Base-by-base conservation (phyloP, 2,888 invertebrate genomes). In the Lutraria lutraria region DNA sequence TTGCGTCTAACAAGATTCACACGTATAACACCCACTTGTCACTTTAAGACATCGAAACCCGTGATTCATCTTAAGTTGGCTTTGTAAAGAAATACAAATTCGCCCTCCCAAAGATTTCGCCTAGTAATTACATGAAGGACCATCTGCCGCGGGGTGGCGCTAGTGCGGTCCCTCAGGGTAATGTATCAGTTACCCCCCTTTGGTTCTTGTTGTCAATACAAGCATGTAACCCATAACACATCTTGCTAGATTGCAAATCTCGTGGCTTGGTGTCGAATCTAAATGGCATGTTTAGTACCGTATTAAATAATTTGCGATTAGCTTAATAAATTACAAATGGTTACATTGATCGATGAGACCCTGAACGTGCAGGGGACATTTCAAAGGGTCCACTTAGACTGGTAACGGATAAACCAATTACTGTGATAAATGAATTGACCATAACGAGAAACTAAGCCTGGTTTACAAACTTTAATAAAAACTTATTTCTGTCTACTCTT, bases 1-100 rank as follows among this genome's bases (percentile, higher is more conserved):
- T 79, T 25, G 63, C 54, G 76, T 90, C 91, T 92, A 92, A 92
- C 92, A 91, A 91, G 92, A 92, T 89, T 90, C 92, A 89, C 88
- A 89, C 86, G 87, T 83, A 29, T 83, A 52, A 87, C 91, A 83
- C 89, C 91, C 92, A 56, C 90, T 88, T 90, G 92, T 92, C 92
- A 92, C 72, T 85, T 87, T 52, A 76, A 63, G 89, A 86, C 80
- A 90, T 89, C 85, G 88, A 91, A 89, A 90, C 88, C 88, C 53
- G 82, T 91, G 88, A 91, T 91, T 91, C 91, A 91, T 91, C 86
- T 85, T 68, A 15, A 83, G 81, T 56, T 31, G 83, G 85, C 85
- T 91, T 89, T 89, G 85, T 91, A 85, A 68, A 72, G 88, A 81
- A 85, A 91, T 85, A 76, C 81, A 81, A 87, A 89, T 82, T 72